Evolutionary conservation across 2,797 vertebrate genomes (phyloP), one percentile per base, ranked within the genome.

Genomic region (Thaleichthys pacificus): DNA sequence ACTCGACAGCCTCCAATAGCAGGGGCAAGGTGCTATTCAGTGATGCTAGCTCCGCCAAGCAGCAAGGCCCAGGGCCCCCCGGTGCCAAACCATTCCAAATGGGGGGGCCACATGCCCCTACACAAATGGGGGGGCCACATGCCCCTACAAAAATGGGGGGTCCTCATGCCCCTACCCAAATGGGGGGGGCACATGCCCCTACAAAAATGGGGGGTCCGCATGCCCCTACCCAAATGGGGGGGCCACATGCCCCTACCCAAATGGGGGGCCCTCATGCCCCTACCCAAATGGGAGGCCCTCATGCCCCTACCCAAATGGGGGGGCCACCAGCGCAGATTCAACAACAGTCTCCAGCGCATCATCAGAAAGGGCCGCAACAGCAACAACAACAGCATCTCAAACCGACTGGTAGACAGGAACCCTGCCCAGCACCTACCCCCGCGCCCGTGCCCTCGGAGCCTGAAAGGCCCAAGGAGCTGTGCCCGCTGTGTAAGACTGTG

Each of bases 401-500:
- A n/a, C 69, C 61, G 15, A 12, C n/a, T 24, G 68, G 22, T 38
- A 66, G 57, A 14, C 71, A 89, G 64, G 86, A 90, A 69, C 80
- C 83, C 51, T 8, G 51, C 17, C 51, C 51, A 1, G 69, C 61
- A 7, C 47, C 32, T 1, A 72, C 75, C 4, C 90, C 89, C 1
- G 76, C 61, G 2, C 73, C 79, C 2, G 92, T 94, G 87, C 91
- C 93, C 91, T 93, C 93, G 81, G 93, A 93, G 85, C 91, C 86
- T 68, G 90, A 82, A 76, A 96, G 95, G 86, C 93, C 92, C 65
- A 96, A 89, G 88, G 92, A 94, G 78, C 89, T 77, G 77, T 99
- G 98, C 89, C 98, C 98, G 21, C 93, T 99, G 80, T 99, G 98
- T 90, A 97, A 99, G 92, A 96, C 95, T 0, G 95, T 96, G 87